A percentile compares a stretch with the other conserved stretches of the same genome.
phyloP scores from a whole-genome alignment of 2,113 vertebrate genomes.

The Urocolius indicus region DNA sequence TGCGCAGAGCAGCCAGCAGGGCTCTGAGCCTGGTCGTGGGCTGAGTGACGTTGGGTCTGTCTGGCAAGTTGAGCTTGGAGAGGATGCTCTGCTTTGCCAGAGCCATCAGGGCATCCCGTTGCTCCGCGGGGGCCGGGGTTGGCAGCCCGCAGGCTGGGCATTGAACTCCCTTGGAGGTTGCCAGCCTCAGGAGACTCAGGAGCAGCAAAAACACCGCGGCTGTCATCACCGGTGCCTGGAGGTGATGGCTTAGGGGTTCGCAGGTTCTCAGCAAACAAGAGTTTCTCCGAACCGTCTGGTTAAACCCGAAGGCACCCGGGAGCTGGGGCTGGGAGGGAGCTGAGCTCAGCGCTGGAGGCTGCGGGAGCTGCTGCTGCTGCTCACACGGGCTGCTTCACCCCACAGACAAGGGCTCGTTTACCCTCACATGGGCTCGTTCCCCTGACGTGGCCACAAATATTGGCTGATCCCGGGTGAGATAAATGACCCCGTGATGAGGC shows the following conservation, averaged over 20 bases:
- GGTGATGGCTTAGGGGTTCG: neutral
- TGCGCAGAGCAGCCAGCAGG: conserved; percentile 83
- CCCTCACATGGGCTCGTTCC: neutral
- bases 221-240: neutral
- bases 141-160: conserved; percentile 76
- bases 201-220: neutral
- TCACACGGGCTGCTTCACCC: too few relatives aligned
- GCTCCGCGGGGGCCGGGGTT: conserved; percentile 68
- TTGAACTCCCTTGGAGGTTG: neutral
- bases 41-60: conserved; percentile 83
- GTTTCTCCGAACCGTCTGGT: neutral
- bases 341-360: fast-evolving
- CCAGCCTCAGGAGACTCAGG: neutral
- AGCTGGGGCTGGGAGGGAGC: neutral
- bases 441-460: conserved; percentile 41
- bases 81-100: conserved; percentile 90
- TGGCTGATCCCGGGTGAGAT: conserved; percentile 41
- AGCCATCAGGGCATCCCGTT: conserved; percentile 79
- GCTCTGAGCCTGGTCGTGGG: conserved; percentile 77
- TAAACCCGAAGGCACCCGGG: neutral
- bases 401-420: too few relatives aligned
- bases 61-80: conserved; percentile 86
- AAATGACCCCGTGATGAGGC: neutral
- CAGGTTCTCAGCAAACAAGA: fast-evolving
- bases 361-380: neutral